Conservation (phyloP, 2,888 invertebrate species). For the Xiphydria camelus region DNA sequence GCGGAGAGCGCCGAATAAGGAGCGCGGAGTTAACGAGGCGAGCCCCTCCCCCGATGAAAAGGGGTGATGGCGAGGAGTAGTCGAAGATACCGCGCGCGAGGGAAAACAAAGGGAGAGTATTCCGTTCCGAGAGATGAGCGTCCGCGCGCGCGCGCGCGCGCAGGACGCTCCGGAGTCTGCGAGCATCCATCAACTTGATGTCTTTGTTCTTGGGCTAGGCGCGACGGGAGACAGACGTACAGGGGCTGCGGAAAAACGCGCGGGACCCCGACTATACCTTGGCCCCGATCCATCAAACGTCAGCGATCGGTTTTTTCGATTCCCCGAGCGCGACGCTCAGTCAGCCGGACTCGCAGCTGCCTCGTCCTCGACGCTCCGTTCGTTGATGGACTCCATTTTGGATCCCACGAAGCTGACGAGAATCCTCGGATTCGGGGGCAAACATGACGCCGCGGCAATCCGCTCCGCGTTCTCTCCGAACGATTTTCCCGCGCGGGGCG, state of each 20-base stretch:
- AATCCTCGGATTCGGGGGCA: constrained; percentile 34
- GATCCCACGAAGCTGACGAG: constrained; percentile 34
- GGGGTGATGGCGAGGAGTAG: too few relatives aligned
- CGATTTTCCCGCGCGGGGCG: constrained; percentile 13
- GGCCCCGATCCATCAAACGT: constrained; percentile 54
- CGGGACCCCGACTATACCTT: constrained; percentile 22
- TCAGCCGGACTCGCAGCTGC: constrained; percentile 12
- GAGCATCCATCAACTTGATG: constrained; percentile 53
- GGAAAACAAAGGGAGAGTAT: constrained; percentile 18
- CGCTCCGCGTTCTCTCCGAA: too few relatives aligned
- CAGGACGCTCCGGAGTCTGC: constrained; percentile 23
- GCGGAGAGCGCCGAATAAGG: too few relatives aligned
- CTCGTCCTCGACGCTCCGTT: neutral
- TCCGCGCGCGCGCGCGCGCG: constrained; percentile 15
- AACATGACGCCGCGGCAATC: too few relatives aligned
- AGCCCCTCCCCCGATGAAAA: too few relatives aligned
- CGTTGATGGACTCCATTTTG: constrained; percentile 38
- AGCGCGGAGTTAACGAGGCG: too few relatives aligned
- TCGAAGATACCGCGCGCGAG: too few relatives aligned
- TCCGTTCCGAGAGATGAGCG: constrained; percentile 26
- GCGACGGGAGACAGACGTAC: constrained; percentile 25
- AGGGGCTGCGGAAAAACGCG: constrained; percentile 12
- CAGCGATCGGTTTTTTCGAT: constrained; percentile 49
- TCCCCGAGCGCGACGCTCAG: constrained; percentile 31
- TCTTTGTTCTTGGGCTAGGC: constrained; percentile 53